Base-by-base conservation (phyloP, 2,888 invertebrate species). In the Drosophila cognata region DNA sequence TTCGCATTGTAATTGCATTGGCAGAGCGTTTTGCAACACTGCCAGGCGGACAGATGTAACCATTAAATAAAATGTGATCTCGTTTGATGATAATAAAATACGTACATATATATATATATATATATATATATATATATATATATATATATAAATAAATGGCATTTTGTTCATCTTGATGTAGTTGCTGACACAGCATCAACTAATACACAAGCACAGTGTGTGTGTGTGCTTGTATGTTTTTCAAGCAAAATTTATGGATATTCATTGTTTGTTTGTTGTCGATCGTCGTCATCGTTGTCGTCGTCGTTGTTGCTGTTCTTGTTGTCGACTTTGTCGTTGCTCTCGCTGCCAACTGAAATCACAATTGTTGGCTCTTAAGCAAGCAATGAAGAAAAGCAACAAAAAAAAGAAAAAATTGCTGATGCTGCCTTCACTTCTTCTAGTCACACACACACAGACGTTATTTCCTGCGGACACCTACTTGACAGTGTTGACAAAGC, bases 231-330 rank as follows among this genome's bases (percentile, higher is more conserved):
- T 74, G 67, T 76, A 58, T 76, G 65, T 79, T 79, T 80, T 74
- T 80, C 77, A 71, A 77, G 82, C 70, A 82, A 75, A 82, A 82
- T 82, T 82, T 82, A 82, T 82, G 80, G 82, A 82, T 82, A 82
- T 82, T 82, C 82, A 82, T 82, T 82, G 78, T 82, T 82, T 82
- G 80, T 82, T 82, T 80, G 81, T 82, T 78, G 80, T 77, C 80
- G 78, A 79, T 79, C 79, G 78, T 72, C 78, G 66, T 79, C 71
- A 61, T 79, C 77, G 67, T 71, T 50, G 71, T 64, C 66, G 74
- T 75, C 57, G 55, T 75, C 65, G 62, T 72, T 41, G 61, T 67
- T 43, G 72, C 41, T 29, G 13, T 41, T 29, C 31, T 43, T 29
- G 18, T 73, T 74, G 63, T 74, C 72, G 67, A 61, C 77, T 74